Evolutionary conservation across 2,888 invertebrate genomes (phyloP), one percentile per base, ranked within the genome.

Genomic region (Epinotia bilunana): DNA sequence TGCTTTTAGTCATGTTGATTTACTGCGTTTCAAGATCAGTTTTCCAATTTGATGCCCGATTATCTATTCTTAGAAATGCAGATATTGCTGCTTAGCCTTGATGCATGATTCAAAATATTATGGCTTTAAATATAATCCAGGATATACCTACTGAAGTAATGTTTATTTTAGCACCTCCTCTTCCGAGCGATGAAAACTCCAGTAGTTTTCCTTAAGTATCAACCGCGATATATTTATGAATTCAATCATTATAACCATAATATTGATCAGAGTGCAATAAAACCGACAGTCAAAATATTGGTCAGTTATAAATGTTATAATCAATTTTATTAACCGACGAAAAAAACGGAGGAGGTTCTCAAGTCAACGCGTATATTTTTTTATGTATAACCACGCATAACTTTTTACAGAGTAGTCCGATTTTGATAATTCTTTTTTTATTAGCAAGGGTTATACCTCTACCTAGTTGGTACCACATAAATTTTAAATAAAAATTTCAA

Each of bases 101-200:
- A 63, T 70, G 12, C 69, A 68, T 57, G 55, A 63, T 74, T 73
- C 63, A 72, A 77, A 78, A 78, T 77, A 63, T 77, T 74, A 74
- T 77, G 71, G 81, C 78, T 77, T 79, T 74, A 77, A 76, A 79
- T 78, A 79, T 79, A 80, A 80, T 78, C 78, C 80, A 82, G 77
- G 83, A 81, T 80, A 82, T 85, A 86, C 23, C 23, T 28, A 28
- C 83, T 82, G 65, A 83, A 79, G 80, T 53, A 23, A 33, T 46
- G 64, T 74, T 64, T 71, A 74, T 65, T 74, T 70, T 46, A 13
- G 53, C 23, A 28, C 46, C 55, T 53, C 20, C 6, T 49, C 16
- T 53, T 53, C 18, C 64, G 39, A 23, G 23, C 23, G 65, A 6
- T 12, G 49, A n/a, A 33, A 60, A 20, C n/a, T 33, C 9, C 33